Base-by-base conservation (phyloP, 1,140 invertebrate genomes). In the Pseudomyrmex cubaensis region DNA sequence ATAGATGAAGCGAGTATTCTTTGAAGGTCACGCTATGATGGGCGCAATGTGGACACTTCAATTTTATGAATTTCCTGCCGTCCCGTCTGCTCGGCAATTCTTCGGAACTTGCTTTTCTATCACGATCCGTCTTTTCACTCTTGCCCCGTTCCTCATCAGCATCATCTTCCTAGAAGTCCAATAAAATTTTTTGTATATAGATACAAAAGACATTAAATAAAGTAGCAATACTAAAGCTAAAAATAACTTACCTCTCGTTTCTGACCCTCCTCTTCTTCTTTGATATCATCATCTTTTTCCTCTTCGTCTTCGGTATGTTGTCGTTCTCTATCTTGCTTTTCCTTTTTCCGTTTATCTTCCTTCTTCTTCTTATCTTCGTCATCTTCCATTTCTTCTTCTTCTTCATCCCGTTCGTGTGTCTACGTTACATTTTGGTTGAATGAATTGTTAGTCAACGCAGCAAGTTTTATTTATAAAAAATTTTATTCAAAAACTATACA, bases 41-140 rank as follows among this genome's bases (percentile, higher is more conserved):
- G 72, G 95, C 94, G 89, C 97, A 97, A 90, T 97, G 97, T 1
- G 97, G 96, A 91, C 97, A 97, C 44, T 95, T 95, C 1, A 98
- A 93, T 88, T 96, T 96, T 22, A 97, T 96, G 87, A 96, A 97
- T 44, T 95, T 93, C 57, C 92, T 89, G 25, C 94, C 93, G 86
- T 94, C 91, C 67, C 93, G 86, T 83, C 93, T 90, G 73, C 92
- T 94, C 44, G 94, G 93, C 84, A 94, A 61, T 75, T 93, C 90
- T 77, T 94, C 85, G 67, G 94, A 85, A 83, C 87, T 90, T 15
- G 72, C 69, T 46, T 90, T 91, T 84, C 92, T 90, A 12, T 90
- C 89, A 35, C 92, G 76, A 82, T 93, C 89, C 76, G 90, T 73
- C 66, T 90, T 86, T 84, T 94, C 93, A 15, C 93, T 92, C 22